Evolutionary conservation across 2,797 vertebrate genomes (phyloP).

Genomic region (Loriculus beryllinus): DNA sequence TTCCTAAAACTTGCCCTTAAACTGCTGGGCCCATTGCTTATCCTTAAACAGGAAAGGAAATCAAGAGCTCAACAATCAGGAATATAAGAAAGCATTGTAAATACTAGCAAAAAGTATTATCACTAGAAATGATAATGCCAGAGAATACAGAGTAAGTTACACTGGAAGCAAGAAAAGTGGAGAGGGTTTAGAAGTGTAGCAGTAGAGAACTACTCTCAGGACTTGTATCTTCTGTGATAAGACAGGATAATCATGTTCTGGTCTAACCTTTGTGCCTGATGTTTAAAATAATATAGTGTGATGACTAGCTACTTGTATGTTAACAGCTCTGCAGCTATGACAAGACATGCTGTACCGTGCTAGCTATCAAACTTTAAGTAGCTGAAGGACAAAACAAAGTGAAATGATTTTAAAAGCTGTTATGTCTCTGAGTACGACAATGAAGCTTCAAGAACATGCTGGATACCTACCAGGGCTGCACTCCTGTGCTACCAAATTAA

Average conservation of each 20-base stretch:
- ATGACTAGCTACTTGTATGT: background rate
- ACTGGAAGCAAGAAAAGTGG: background rate
- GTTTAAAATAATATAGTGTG: background rate
- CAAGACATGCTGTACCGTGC: background rate
- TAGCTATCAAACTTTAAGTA: background rate
- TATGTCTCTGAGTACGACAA: background rate
- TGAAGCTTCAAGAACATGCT: background rate
- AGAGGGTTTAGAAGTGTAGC: background rate
- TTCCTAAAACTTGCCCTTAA: background rate
- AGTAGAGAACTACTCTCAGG: background rate
- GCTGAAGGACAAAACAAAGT: background rate
- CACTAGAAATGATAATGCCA: background rate
- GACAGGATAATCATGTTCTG: background rate
- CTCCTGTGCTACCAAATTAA: constrained; percentile 96
- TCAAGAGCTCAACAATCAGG: background rate
- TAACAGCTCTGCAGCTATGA: background rate
- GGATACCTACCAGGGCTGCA: constrained; percentile 90
- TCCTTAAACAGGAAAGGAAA: background rate
- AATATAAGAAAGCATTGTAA: background rate
- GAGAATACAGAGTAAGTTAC: background rate
- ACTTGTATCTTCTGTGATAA: background rate
- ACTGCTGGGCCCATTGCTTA: background rate
- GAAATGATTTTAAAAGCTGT: background rate
- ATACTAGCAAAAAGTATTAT: background rate
- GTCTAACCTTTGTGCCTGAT: background rate